phyloP scores from a whole-genome alignment of 2,113 vertebrate species.

The Sphaerodactylus townsendi region DNA sequence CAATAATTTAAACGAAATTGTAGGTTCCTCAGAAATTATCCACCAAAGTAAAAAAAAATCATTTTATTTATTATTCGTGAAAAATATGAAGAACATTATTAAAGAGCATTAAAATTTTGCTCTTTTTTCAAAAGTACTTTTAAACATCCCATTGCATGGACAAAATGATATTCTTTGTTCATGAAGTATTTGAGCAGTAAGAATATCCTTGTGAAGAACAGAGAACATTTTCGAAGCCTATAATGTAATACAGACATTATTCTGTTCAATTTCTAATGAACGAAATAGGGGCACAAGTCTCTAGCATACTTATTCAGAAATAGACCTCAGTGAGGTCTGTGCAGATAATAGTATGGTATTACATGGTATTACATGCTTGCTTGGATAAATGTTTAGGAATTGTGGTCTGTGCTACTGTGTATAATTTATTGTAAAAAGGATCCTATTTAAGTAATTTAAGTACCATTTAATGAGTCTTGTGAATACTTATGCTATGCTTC shows the following conservation, averaged over 20 bases:
- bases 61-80: background rate
- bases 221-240: background rate
- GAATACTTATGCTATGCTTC: no score
- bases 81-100: background rate
- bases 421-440: no score
- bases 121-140: background rate
- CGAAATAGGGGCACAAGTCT: background rate
- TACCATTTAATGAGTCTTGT: no score
- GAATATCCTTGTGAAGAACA: background rate
- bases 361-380: no score
- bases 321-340: background rate
- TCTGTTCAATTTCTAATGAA: background rate
- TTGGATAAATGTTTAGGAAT: no score
- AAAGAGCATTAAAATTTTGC: background rate
- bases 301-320: background rate
- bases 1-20: conserved; percentile 4
- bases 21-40: conserved; percentile 9
- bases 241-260: background rate
- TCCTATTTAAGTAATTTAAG: no score
- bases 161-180: conserved; percentile 30
- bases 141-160: conserved; percentile 9
- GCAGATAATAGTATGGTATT: no score
- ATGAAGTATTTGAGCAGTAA: background rate
- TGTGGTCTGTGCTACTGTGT: no score
- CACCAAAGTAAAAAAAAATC: conserved; percentile 4